These are phyloP conservation scores for Drosophila sp. DNA, from an alignment of 1,140 invertebrate species.

Conservation along the genomic window DNA sequence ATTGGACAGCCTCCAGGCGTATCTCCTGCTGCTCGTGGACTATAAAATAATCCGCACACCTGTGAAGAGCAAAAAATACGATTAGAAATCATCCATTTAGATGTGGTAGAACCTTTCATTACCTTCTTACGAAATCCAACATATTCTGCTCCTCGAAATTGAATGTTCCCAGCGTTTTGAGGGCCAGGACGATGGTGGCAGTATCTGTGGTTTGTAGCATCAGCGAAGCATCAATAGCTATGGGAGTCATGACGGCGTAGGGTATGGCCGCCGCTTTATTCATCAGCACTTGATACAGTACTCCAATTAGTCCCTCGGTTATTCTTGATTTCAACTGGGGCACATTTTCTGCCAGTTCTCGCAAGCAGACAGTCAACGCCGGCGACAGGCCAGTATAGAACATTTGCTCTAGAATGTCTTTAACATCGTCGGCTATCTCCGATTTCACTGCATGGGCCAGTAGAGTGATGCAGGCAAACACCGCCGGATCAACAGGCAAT, in stretches of 20 bases:
- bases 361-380: conserved; percentile 94
- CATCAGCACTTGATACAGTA: conserved; percentile 94
- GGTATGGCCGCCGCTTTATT: conserved; percentile 91
- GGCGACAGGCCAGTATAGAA: conserved; percentile 95
- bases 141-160: conserved; percentile 98
- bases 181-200: conserved; percentile 93
- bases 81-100: background rate
- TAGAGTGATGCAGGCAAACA: conserved; percentile 97
- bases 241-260: conserved; percentile 53
- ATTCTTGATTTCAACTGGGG: conserved; percentile 95
- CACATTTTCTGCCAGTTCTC: conserved; percentile 94
- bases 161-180: conserved; percentile 97
- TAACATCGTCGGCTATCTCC: conserved; percentile 90
- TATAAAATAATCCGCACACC: conserved; percentile 96
- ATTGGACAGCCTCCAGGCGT: conserved; percentile 96
- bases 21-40: conserved; percentile 96
- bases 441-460: conserved; percentile 93
- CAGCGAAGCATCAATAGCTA: conserved; percentile 63
- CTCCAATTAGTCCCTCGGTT: conserved; percentile 94
- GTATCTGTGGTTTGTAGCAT: conserved; percentile 86
- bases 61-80: conserved; percentile 6
- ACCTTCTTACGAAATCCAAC: conserved; percentile 94
- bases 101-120: background rate
- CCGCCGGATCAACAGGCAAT: conserved; percentile 91
- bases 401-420: conserved; percentile 95